These are phyloP conservation scores for Eretmochelys imbricata DNA, from an alignment of 2,113 vertebrate genomes.

Conservation along the genomic window DNA sequence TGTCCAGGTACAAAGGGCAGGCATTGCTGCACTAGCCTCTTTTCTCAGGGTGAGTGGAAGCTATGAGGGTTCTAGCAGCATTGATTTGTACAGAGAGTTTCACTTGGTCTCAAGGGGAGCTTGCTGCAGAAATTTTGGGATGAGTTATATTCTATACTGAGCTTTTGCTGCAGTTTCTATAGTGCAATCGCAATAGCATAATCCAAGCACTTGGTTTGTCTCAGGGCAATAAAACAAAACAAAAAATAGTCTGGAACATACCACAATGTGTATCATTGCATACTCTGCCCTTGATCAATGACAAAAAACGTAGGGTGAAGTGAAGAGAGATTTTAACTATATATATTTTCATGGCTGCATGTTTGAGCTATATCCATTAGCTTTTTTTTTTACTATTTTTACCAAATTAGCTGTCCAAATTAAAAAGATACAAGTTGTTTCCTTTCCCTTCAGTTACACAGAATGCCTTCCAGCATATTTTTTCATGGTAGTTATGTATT, in stretches of 20 bases:
- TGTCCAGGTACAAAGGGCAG: not conserved
- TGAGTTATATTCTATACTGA: conserved; percentile 20
- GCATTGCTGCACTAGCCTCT: not conserved
- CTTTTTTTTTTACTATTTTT: not conserved
- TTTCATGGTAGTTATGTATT: not conserved
- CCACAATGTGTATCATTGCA: conserved; percentile 4
- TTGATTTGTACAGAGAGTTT: not conserved
- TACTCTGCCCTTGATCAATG: conserved; percentile 22
- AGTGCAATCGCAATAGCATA: not conserved
- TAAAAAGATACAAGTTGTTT: not conserved
- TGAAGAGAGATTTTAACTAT: not conserved
- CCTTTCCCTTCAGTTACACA: not conserved
- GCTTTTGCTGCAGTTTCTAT: not conserved
- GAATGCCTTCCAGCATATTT: not conserved
- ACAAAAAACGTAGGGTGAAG: not conserved
- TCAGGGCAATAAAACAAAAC: not conserved
- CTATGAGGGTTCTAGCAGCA: not conserved
- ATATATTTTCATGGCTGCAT: conserved; percentile 13
- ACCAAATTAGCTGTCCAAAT: not conserved
- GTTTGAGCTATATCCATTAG: conserved; percentile 15
- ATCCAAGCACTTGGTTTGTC: conserved; percentile 8
- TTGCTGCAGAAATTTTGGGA: not conserved
- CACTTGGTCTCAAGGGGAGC: not conserved
- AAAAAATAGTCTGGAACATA: conserved; percentile 12
- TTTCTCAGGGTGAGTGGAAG: conserved; percentile 33